Evolutionary conservation across 2,797 vertebrate species (phyloP), one percentile per base, ranked within the genome.

Genomic region (Arremon aurantiirostris): DNA sequence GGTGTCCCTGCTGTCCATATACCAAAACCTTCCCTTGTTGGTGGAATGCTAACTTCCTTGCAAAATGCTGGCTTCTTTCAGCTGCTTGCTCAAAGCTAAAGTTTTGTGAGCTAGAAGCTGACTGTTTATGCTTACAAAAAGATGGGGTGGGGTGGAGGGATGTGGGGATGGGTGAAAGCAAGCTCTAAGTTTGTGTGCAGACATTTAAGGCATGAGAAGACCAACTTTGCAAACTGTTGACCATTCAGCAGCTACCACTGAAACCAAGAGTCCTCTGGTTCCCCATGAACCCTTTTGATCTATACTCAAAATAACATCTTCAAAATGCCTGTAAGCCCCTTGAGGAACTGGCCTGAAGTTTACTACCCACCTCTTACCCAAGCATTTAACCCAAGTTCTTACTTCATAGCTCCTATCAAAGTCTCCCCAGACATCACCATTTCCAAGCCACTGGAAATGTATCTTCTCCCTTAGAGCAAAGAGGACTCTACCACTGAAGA

Each of bases 61-160:
- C 15, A 44, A 76, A 82, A 87, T 55, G 34, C 3, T 30, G 26
- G 19, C n/a, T 87, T 77, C 46, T 75, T 93, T 66, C 41, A 83
- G 34, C 22, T 77, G 20, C 20, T 70, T 41, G 20, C 68, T 64
- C 53, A 83, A 83, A 88, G 41, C 23, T 61, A 68, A 77, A 75
- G 35, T 64, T 65, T 39, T 78, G 14, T 68, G 50, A 90, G 41
- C 34, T 46, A 53, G 21, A 41, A n/a, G 47, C 9, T 77, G 60
- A 13, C 27, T 56, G 86, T 82, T 75, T 34, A 44, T 72, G 47
- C 24, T 56, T 42, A 61, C 18, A 44, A 7, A 19, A 61, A 86
- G 27, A n/a, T 23, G 7, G 4, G 13, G 5, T 9, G 8, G 21
- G 20, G 4, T 18, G 12, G 5, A 9, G 8, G 30, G 14, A 6